phyloP scores from a whole-genome alignment of 1,140 invertebrate species.

The Philotrypesis tridentata region DNA sequence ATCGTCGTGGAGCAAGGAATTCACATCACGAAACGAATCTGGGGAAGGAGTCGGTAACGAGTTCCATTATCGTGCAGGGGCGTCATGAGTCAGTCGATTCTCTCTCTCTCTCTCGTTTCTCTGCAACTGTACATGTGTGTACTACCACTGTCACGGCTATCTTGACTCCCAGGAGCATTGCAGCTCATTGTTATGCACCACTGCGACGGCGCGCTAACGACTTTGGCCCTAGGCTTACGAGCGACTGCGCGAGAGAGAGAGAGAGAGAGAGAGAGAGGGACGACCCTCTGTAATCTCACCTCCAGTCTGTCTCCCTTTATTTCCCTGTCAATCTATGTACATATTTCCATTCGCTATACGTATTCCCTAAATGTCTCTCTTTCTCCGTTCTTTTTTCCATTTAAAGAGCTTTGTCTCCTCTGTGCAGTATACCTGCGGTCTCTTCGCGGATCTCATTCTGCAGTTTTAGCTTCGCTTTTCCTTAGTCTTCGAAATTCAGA shows the following conservation, averaged over 20 bases:
- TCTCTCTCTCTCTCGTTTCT: no score
- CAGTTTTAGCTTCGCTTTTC: background rate
- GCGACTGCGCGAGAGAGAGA: background rate
- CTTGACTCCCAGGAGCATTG: conserved; percentile 42
- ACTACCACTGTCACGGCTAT: background rate
- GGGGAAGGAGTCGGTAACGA: conserved; percentile 47
- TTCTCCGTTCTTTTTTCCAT: background rate
- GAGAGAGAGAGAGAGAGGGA: background rate
- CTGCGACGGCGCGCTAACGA: conserved; percentile 45
- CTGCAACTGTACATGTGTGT: background rate
- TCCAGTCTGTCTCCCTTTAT: conserved; percentile 2
- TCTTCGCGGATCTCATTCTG: background rate
- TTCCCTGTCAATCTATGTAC: conserved; percentile 22
- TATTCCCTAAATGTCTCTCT: background rate
- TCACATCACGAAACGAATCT: conserved; percentile 47
- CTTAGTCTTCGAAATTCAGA: no score
- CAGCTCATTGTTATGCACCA: conserved; percentile 47
- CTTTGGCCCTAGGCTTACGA: conserved; percentile 15
- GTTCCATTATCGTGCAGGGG: conserved; percentile 46
- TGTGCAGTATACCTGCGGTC: no score
- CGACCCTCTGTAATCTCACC: conserved; percentile 3
- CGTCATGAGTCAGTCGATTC: conserved; percentile 42
- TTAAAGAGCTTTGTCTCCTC: conserved; percentile 12
- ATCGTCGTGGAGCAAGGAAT: conserved; percentile 32
- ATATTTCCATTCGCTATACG: conserved; percentile 4